phyloP scores from a whole-genome alignment of 2,888 invertebrate species.

The Nemurella pictetii region DNA sequence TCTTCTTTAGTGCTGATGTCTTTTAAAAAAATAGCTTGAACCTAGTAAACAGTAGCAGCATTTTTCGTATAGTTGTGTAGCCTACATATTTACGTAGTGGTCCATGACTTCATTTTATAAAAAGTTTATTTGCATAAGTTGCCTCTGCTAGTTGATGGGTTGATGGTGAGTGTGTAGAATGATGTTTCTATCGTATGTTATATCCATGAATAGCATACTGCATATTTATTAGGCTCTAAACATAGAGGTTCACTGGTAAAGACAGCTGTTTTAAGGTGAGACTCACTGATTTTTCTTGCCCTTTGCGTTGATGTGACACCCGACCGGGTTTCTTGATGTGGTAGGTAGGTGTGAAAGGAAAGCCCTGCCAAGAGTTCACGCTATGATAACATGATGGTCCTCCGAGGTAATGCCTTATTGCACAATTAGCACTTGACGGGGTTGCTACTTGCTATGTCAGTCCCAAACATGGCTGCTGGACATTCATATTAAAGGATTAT shows the following conservation, averaged over 20 bases:
- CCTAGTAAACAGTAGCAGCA: slow-evolving; percentile 23
- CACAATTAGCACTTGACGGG: slow-evolving; percentile 42
- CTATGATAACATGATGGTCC: slow-evolving; percentile 35
- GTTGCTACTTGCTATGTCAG: slow-evolving; percentile 33
- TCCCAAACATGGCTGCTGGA: slow-evolving; percentile 50
- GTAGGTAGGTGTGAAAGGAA: background rate
- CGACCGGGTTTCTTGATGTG: slow-evolving; percentile 1
- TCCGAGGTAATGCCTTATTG: slow-evolving; percentile 42
- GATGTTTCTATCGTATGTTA: slow-evolving; percentile 7
- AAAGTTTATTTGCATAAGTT: slow-evolving; percentile 10
- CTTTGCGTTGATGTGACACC: background rate
- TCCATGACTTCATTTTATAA: background rate
- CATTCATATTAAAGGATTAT: slow-evolving; percentile 59
- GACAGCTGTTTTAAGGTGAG: background rate
- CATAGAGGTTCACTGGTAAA: background rate
- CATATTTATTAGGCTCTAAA: slow-evolving; percentile 28
- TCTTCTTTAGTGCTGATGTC: background rate
- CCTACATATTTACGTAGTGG: background rate
- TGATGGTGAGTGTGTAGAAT: slow-evolving; percentile 18
- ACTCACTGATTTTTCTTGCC: background rate
- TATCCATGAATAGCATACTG: slow-evolving; percentile 34
- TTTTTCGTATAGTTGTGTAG: background rate
- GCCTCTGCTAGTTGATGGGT: slow-evolving; percentile 15
- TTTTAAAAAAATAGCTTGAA: slow-evolving; percentile 35
- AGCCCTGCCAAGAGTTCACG: background rate